Conservation (phyloP, 2,888 invertebrate genomes). For the Germaria angustata region DNA sequence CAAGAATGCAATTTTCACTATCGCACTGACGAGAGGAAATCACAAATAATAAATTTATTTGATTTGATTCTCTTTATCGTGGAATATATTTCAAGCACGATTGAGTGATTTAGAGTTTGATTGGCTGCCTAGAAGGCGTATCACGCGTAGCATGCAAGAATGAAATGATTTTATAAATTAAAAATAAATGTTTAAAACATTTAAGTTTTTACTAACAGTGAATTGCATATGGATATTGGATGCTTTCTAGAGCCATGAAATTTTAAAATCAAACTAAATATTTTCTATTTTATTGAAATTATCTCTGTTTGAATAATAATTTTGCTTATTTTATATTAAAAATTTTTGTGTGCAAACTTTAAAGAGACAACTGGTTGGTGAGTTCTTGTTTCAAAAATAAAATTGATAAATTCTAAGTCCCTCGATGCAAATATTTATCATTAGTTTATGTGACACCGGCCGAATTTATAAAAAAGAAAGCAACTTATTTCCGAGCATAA, state of each 20-base stretch:
- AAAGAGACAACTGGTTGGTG: too few species aligned
- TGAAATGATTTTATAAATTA: background rate
- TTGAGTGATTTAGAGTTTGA: background rate
- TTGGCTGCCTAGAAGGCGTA: background rate
- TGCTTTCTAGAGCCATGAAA: too few species aligned
- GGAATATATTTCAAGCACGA: conserved; percentile 15
- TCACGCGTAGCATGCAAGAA: background rate
- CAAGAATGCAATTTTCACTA: conserved; percentile 12
- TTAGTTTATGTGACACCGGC: too few species aligned
- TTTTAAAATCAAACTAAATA: too few species aligned
- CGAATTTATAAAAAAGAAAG: too few species aligned
- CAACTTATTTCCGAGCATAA: too few species aligned
- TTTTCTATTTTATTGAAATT: too few species aligned
- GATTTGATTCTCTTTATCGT: conserved; percentile 10
- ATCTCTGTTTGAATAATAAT: too few species aligned
- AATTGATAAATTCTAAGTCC: too few species aligned
- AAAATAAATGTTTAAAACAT: background rate
- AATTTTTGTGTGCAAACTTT: background rate
- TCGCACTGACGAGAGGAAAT: background rate
- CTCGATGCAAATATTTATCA: too few species aligned
- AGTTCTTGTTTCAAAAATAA: too few species aligned
- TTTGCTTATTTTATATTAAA: background rate
- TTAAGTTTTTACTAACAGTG: background rate
- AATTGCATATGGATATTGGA: background rate
- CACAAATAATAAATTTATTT: conserved; percentile 19